phyloP scores from a whole-genome alignment of 2,888 invertebrate genomes.

The Yponomeuta evonymella region DNA sequence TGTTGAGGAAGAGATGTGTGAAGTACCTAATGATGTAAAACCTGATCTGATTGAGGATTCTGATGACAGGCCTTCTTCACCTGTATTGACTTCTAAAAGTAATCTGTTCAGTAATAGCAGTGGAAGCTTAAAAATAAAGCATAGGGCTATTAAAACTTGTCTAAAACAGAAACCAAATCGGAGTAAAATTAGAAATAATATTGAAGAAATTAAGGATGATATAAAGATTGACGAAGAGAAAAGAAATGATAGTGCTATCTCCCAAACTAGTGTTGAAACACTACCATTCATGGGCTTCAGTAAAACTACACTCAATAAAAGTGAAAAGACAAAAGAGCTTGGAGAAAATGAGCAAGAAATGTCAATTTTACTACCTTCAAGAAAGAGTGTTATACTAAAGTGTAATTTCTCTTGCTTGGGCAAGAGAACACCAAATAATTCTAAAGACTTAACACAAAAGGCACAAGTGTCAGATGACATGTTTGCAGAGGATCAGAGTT shows the following conservation, averaged over 20 bases:
- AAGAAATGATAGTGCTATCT: conserved; percentile 25
- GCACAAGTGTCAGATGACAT: not conserved
- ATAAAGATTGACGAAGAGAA: not conserved
- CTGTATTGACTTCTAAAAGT: conserved; percentile 5
- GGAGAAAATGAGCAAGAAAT: conserved; percentile 13
- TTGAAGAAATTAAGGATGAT: conserved; percentile 6
- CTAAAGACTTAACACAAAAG: not conserved
- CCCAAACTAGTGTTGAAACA: conserved; percentile 33
- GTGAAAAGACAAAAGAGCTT: not conserved
- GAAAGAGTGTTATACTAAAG: conserved; percentile 3
- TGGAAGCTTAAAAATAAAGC: not conserved
- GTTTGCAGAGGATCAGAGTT: not conserved
- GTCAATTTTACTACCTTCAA: not conserved
- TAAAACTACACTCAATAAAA: conserved; percentile 11
- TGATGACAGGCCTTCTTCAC: conserved; percentile 16
- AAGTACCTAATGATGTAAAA: not conserved
- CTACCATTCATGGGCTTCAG: conserved; percentile 48
- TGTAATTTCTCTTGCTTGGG: not conserved
- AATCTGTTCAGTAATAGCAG: conserved; percentile 10
- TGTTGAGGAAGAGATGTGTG: not conserved
- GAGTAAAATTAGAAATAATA: not conserved
- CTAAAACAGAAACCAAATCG: not conserved
- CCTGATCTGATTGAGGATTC: conserved; percentile 22
- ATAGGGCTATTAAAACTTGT: not conserved
- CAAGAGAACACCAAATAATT: not conserved